Evolutionary conservation across 92 coral and sea anemone genomes (phyloP), one percentile per base, ranked within the genome.

Genomic region (Pocillopora meandrina): DNA sequence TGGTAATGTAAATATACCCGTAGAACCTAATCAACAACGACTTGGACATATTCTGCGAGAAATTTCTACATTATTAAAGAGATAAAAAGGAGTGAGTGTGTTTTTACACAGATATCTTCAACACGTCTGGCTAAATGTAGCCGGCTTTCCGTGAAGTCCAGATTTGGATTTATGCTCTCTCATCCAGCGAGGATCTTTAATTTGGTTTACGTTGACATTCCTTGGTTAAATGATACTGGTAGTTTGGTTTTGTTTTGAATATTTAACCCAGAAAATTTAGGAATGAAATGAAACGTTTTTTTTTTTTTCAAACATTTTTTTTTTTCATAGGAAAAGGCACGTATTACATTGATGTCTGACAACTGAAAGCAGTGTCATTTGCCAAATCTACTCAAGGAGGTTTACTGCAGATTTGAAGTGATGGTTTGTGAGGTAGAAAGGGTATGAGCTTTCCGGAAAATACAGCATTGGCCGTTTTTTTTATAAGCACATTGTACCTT

Each of bases 361-460:
- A 17, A 47, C 15, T 17, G 23, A 64, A 69, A 14, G 56, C 20
- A 20, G 18, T 20, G n/a, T 58, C 36, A 65, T 59, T 71, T 56
- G 61, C 0, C 58, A 18, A 66, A 33, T 76, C 4, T 52, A 35
- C 2, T 18, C 21, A 11, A 34, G 34, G 33, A 35, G 49, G 42
- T 71, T 26, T 16, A 55, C 60, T 59, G 3, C 3, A 60, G 70
- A 59, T 81, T 36, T 61, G 15, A 58, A 81, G 55, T 65, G 33
- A 70, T 70, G 76, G 9, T 76, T 81, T 81, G 59, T 12, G 31
- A 34, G 26, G 74, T 61, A 19, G 49, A 83, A 74, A 52, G 17
- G 74, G 64, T 62, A 81, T 81, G 77, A 70, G 36, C 73, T 6
- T 61, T 69, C 11, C 23, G 11, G 63, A 62, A 73, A 83, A n/a